These are phyloP conservation scores for Momotus momota DNA, from an alignment of 2,797 vertebrate genomes.

Conservation along the genomic window DNA sequence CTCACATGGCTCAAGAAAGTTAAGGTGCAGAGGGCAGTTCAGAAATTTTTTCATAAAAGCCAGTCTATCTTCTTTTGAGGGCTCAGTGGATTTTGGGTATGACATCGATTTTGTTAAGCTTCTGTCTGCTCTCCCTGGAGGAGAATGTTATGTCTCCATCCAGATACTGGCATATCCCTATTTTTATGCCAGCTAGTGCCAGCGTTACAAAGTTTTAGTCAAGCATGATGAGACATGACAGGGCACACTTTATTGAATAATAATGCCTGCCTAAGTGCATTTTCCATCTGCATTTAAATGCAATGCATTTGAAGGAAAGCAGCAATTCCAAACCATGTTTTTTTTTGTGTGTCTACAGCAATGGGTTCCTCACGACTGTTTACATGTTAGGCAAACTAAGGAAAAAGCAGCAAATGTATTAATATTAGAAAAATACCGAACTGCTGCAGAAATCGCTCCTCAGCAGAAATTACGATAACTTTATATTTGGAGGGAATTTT, in stretches of 20 bases:
- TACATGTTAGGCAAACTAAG: conserved; percentile 15
- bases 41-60: neutral
- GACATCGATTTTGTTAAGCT: conserved; percentile 13
- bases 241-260: conserved; percentile 40
- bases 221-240: conserved; percentile 59
- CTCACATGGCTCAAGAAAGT: neutral
- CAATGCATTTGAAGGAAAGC: conserved; percentile 21
- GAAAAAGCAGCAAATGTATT: neutral
- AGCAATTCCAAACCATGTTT: neutral
- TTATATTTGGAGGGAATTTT: neutral
- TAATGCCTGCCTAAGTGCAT: conserved; percentile 48
- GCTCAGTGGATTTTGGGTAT: neutral
- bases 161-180: conserved; percentile 30
- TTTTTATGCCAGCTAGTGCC: conserved; percentile 60
- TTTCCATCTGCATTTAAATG: conserved; percentile 57
- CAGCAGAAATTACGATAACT: neutral
- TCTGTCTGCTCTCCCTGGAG: neutral
- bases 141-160: conserved; percentile 35
- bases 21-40: neutral
- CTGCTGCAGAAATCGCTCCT: neutral
- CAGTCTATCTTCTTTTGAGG: neutral
- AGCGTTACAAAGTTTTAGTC: conserved; percentile 49
- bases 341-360: neutral
- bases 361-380: neutral
- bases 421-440: neutral